phyloP scores from a whole-genome alignment of 2,888 invertebrate genomes.

The Caenorhabditis sulstoni region DNA sequence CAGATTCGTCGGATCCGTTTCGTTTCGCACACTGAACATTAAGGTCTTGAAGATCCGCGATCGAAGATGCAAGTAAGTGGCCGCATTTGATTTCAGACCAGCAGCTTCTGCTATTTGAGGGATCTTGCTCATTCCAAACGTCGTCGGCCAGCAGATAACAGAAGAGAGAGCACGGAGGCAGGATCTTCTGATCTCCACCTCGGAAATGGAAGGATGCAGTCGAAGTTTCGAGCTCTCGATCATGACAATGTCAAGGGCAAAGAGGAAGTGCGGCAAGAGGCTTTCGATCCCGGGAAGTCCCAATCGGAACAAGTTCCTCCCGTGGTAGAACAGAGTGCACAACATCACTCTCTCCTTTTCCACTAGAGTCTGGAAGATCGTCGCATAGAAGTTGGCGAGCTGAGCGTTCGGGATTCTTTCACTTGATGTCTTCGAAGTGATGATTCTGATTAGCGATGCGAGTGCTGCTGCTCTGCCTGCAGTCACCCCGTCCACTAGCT shows the following conservation, averaged over 20 bases:
- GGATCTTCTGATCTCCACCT: slow-evolving; percentile 87
- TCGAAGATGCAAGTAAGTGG: slow-evolving; percentile 85
- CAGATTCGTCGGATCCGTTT: slow-evolving; percentile 90
- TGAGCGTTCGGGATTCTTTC: slow-evolving; percentile 94
- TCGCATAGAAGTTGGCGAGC: slow-evolving; percentile 93
- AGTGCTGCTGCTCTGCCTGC: slow-evolving; percentile 69
- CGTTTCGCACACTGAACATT: slow-evolving; percentile 89
- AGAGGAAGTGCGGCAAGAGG: slow-evolving; percentile 91
- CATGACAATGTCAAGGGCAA: slow-evolving; percentile 92
- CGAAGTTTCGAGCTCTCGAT: slow-evolving; percentile 84
- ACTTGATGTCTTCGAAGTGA: slow-evolving; percentile 94
- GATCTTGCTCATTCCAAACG: slow-evolving; percentile 85
- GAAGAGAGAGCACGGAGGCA: slow-evolving; percentile 93
- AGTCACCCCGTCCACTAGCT: slow-evolving; percentile 59
- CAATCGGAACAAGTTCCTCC: slow-evolving; percentile 88
- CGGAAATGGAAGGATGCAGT: slow-evolving; percentile 79
- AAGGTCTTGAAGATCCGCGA: slow-evolving; percentile 86
- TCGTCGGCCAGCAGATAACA: slow-evolving; percentile 92
- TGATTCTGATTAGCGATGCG: slow-evolving; percentile 90
- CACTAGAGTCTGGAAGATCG: slow-evolving; percentile 87
- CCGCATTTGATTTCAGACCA: slow-evolving; percentile 63
- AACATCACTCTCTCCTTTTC: slow-evolving; percentile 78
- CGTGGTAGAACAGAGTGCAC: slow-evolving; percentile 81
- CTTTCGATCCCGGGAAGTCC: slow-evolving; percentile 90
- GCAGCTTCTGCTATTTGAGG: slow-evolving; percentile 65